Percentiles rank a stretch among this genome's conserved stretches.
phyloP scores from a whole-genome alignment of 2,888 invertebrate genomes.

The Pollenia angustigena region DNA sequence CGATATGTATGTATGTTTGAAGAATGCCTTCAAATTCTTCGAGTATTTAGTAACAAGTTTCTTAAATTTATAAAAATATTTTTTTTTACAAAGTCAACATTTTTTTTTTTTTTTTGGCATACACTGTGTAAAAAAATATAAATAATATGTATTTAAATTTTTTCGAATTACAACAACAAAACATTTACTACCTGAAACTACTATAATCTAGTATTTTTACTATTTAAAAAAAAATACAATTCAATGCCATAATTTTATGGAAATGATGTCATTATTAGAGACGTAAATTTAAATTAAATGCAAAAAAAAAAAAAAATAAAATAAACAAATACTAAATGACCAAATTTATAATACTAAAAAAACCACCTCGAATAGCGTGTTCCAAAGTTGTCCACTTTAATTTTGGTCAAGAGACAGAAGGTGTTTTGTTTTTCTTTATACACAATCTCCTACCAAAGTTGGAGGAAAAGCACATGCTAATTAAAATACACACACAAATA shows the following conservation, averaged over 20 bases:
- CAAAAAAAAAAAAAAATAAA: slow-evolving; percentile 3
- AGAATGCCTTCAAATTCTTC: no score
- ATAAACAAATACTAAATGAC: slow-evolving; percentile 4
- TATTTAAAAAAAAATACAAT: slow-evolving; percentile 15
- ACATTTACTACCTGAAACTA: slow-evolving; percentile 59
- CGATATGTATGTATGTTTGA: no score
- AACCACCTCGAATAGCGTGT: not conserved
- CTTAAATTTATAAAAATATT: no score
- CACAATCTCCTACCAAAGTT: not conserved
- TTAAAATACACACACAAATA: slow-evolving; percentile 45
- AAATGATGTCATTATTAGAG: slow-evolving; percentile 65
- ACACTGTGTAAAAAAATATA: not conserved
- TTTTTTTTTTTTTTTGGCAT: not conserved
- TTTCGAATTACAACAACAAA: slow-evolving; percentile 21
- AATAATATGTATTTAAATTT: not conserved
- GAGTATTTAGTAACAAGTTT: no score
- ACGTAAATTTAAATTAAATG: slow-evolving; percentile 28
- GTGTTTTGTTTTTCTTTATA: slow-evolving; percentile 28
- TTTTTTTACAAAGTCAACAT: not conserved
- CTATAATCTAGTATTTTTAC: slow-evolving; percentile 3
- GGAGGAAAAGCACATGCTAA: slow-evolving; percentile 36
- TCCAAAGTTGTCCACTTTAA: slow-evolving; percentile 1
- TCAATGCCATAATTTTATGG: slow-evolving; percentile 40
- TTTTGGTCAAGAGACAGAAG: not conserved
- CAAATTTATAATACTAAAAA: slow-evolving; percentile 15